Evolutionary conservation across 2,113 vertebrate genomes (phyloP), one percentile per base, ranked within the genome.

Genomic region (Fregata magnificens): DNA sequence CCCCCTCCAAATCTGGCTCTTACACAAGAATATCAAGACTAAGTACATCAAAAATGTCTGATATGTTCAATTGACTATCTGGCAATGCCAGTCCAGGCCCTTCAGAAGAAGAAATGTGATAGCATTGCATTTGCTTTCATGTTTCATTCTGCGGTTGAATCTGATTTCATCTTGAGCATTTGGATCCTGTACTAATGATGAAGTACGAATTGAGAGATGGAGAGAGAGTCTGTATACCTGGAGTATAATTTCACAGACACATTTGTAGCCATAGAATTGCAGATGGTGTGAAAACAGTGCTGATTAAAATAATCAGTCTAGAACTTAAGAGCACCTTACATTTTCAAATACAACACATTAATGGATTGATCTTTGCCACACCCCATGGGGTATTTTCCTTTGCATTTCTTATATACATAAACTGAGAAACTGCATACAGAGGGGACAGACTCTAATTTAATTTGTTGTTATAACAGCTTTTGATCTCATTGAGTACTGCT

Each of bases 241-340:
- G 24, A 40, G 59, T 73, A 47, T 59, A 86, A 78, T 90, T 94
- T 56, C 63, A 66, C 74, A 70, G 67, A 50, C 50, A 70, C 53
- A 38, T 82, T 72, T 86, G 52, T 88, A 90, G 62, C 62, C 71
- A 50, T 6, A 77, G 70, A 87, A 70, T 87, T 94, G 52, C 59
- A 86, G 63, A 81, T 73, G 50, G 53, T 85, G 45, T 85, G 78
- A 92, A 93, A 95, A 79, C 45, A 76, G 22, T 25, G 45, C n/a
- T 94, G 88, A 95, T 92, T 86, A 88, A 90, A 90, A 93, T 86
- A 90, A 93, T 93, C 85, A 83, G 82, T 93, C 63, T 92, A 73
- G 15, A 86, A 96, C 50, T 93, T 94, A 93, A 86, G n/a, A 88
- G 40, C 65, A 90, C 52, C 91, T 95, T 24, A 79, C 18, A 17